These are phyloP conservation scores for Gallinago paraguaiae DNA, from an alignment of 2,113 vertebrate species.

Conservation along the genomic window DNA sequence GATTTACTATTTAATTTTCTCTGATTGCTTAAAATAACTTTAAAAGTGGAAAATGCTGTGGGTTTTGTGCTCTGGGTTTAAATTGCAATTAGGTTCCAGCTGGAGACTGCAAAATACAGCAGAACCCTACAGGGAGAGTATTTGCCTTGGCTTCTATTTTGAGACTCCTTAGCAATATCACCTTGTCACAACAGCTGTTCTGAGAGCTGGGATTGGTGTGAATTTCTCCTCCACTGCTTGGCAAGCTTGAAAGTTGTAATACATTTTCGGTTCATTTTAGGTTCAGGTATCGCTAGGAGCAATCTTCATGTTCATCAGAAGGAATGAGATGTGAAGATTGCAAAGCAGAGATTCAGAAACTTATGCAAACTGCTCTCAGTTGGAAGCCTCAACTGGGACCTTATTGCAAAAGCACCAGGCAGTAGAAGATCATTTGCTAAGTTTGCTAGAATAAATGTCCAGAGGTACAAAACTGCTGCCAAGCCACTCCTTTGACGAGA, in stretches of 20 bases:
- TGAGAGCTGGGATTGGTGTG: slow-evolving; percentile 50
- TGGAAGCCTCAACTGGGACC: slow-evolving; percentile 55
- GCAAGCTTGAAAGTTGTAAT: slow-evolving; percentile 59
- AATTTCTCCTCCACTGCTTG: slow-evolving; percentile 61
- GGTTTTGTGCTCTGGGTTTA: slow-evolving; percentile 54
- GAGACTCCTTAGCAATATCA: slow-evolving; percentile 69
- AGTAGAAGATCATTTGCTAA: slow-evolving; percentile 50
- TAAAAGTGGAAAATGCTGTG: slow-evolving; percentile 15
- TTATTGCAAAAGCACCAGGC: slow-evolving; percentile 48
- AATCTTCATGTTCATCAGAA: slow-evolving; percentile 42
- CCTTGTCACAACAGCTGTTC: slow-evolving; percentile 78
- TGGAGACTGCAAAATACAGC: slow-evolving; percentile 67
- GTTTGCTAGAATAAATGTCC: slow-evolving; percentile 66
- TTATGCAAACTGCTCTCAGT: slow-evolving; percentile 55
- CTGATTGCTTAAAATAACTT: slow-evolving; percentile 27
- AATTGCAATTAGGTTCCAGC: slow-evolving; percentile 77
- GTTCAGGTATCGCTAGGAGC: slow-evolving; percentile 78
- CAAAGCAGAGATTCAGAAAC: slow-evolving; percentile 42
- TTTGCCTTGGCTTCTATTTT: slow-evolving; percentile 73
- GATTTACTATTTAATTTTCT: slow-evolving; percentile 56
- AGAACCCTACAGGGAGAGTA: slow-evolving; percentile 59
- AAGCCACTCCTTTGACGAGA: background rate
- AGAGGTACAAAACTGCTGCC: slow-evolving; percentile 20
- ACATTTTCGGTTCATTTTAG: slow-evolving; percentile 72
- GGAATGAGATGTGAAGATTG: slow-evolving; percentile 5